Evolutionary conservation across 2,888 invertebrate species (phyloP).

Genomic region (Argyra leucocephala): DNA sequence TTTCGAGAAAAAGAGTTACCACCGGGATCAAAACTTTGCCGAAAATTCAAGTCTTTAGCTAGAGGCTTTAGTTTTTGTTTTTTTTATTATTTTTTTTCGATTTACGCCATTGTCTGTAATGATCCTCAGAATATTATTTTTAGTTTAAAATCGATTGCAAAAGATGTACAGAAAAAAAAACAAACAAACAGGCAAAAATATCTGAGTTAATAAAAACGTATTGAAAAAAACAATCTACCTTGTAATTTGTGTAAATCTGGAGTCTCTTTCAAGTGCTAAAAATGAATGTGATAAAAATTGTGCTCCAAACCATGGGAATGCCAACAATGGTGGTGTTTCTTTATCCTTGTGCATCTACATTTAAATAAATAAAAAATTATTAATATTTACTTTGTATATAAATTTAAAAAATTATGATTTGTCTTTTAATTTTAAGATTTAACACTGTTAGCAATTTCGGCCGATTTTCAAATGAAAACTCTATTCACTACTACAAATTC

Average conservation of each 20-base stretch:
- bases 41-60: too few relatives aligned
- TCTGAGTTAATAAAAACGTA: not conserved
- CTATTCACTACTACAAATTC: too few relatives aligned
- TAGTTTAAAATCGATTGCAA: too few relatives aligned
- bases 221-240: slow-evolving; percentile 32
- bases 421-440: too few relatives aligned
- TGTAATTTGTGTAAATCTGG: slow-evolving; percentile 50
- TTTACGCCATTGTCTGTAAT: too few relatives aligned
- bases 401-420: slow-evolving; percentile 2
- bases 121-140: too few relatives aligned
- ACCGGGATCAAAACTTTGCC: too few relatives aligned
- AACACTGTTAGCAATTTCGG: too few relatives aligned
- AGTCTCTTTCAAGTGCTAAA: slow-evolving; percentile 50
- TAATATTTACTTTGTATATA: slow-evolving; percentile 11
- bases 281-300: slow-evolving; percentile 56
- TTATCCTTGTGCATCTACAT: slow-evolving; percentile 51
- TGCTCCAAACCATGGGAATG: slow-evolving; percentile 57
- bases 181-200: not conserved
- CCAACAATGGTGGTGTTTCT: slow-evolving; percentile 55
- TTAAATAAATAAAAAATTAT: not conserved
- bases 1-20: too few relatives aligned
- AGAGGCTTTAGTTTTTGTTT: too few relatives aligned
- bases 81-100: too few relatives aligned
- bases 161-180: not conserved
- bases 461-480: too few relatives aligned